phyloP scores from a whole-genome alignment of 2,888 invertebrate species.

The Suillia variegata region DNA sequence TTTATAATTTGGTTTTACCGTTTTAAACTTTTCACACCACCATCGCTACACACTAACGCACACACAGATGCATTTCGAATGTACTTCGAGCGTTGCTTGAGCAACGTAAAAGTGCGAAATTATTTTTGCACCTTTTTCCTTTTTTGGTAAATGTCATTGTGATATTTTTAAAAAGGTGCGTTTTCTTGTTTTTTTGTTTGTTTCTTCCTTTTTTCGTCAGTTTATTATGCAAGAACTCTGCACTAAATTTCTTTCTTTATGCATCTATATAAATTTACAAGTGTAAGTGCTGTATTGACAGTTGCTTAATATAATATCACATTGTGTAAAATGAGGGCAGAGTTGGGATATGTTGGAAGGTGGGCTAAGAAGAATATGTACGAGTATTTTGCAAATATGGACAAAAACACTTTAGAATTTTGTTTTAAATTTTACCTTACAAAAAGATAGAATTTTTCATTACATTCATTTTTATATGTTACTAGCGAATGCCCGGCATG shows the following conservation, averaged over 20 bases:
- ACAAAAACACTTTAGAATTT: too few relatives aligned
- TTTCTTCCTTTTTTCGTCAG: not conserved
- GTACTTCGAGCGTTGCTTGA: not conserved
- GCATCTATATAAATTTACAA: not conserved
- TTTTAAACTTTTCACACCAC: not conserved
- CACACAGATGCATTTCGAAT: too few relatives aligned
- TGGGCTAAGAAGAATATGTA: too few relatives aligned
- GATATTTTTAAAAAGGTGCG: not conserved
- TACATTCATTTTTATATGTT: too few relatives aligned
- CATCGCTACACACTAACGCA: not conserved
- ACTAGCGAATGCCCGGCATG: too few relatives aligned
- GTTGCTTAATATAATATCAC: constrained; percentile 12
- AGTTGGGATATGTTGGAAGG: not conserved
- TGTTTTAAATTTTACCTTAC: too few relatives aligned
- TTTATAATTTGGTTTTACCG: constrained; percentile 3
- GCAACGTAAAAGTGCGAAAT: not conserved
- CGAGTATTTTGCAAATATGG: too few relatives aligned
- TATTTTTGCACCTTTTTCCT: not conserved
- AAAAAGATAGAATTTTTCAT: too few relatives aligned
- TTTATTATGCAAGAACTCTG: constrained; percentile 14
- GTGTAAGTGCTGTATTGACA: not conserved
- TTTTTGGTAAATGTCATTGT: not conserved
- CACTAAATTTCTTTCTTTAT: constrained; percentile 8
- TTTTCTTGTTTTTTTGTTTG: not conserved
- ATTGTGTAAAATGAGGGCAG: too few relatives aligned